phyloP scores from a whole-genome alignment of 2,797 vertebrate species.

The Ctenosaura bakeri region DNA sequence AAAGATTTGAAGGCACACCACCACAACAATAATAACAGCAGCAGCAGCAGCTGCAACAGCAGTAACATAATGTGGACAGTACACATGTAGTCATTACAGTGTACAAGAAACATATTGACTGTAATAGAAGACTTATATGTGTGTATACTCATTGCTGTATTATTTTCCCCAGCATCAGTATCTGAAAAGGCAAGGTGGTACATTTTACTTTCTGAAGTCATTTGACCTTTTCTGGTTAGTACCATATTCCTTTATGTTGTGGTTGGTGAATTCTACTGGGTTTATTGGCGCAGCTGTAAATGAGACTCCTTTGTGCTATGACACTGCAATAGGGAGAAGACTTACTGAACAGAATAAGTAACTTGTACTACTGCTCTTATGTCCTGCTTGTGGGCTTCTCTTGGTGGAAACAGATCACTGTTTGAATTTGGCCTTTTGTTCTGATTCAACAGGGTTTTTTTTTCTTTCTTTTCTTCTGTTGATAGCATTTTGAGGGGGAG shows the following conservation, averaged over 20 bases:
- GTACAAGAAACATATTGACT: neutral
- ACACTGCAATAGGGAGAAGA: neutral
- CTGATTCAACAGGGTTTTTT: neutral
- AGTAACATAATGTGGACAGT: neutral
- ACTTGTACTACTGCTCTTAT: neutral
- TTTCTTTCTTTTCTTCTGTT: neutral
- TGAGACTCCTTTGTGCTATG: neutral
- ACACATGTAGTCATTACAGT: neutral
- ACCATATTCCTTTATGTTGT: neutral
- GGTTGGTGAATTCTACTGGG: neutral
- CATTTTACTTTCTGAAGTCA: neutral
- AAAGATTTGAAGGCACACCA: no score
- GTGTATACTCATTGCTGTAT: neutral
- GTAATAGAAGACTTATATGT: neutral
- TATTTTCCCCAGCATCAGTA: no score
- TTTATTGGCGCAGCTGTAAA: constrained; percentile 10
- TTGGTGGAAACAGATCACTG: neutral
- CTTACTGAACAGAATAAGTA: neutral
- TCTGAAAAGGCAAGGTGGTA: no score
- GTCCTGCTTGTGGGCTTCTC: neutral
- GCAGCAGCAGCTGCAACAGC: no score
- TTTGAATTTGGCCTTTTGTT: neutral
- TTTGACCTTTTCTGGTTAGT: neutral
- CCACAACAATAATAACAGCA: no score
- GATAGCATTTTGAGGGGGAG: neutral